Evolutionary conservation across 2,797 vertebrate species (phyloP).

Genomic region (Micropoecilia bifurca): DNA sequence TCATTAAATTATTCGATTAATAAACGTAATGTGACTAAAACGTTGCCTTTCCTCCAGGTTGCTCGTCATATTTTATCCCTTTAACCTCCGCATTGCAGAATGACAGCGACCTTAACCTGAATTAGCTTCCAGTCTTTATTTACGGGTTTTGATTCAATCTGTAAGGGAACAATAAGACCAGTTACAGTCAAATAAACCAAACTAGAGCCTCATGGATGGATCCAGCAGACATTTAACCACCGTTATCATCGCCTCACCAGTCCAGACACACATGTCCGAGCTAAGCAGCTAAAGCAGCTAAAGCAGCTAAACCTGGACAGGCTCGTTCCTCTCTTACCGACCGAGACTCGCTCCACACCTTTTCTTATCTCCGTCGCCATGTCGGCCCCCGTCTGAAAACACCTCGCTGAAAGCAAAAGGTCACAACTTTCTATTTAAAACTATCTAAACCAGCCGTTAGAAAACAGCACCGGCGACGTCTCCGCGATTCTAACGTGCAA

Average conservation of each 20-base stretch:
- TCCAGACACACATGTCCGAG: constrained; percentile 41
- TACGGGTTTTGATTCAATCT: not conserved
- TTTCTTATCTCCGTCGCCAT: constrained; percentile 64
- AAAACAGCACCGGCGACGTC: accelerated
- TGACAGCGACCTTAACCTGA: constrained; percentile 37
- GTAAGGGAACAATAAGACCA: accelerated
- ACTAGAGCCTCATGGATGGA: accelerated
- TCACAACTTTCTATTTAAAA: not conserved
- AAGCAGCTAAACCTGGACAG: not conserved
- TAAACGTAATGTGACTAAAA: not conserved
- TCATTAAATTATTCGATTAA: not conserved
- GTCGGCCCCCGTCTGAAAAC: not conserved
- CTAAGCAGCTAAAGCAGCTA: not conserved
- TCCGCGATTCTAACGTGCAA: not conserved
- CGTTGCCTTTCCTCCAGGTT: not conserved
- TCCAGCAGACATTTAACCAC: constrained; percentile 15
- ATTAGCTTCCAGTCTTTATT: not conserved
- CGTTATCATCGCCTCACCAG: constrained; percentile 27
- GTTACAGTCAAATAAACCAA: not conserved
- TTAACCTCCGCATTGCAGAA: not conserved
- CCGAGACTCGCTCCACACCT: constrained; percentile 57
- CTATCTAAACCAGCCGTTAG: accelerated
- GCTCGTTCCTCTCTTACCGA: constrained; percentile 56
- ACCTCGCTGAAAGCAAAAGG: not conserved
- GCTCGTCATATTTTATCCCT: not conserved